Conservation (phyloP, 2,797 vertebrate species). For the Balearica regulorum region DNA sequence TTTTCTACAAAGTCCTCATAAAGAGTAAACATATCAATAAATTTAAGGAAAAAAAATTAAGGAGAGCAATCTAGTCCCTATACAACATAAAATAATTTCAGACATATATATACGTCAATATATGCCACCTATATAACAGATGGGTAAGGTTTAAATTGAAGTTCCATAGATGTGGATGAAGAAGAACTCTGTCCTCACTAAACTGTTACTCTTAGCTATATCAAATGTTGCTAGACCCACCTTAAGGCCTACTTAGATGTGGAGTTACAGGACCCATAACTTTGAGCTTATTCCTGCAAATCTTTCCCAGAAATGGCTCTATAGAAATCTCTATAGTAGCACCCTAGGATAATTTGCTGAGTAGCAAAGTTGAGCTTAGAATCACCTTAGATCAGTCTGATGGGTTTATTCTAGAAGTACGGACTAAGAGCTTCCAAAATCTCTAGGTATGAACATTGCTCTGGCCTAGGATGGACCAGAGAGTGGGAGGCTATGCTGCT, state of each 20-base stretch:
- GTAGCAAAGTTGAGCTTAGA: neutral
- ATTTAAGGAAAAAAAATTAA: neutral
- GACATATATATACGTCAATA: accelerated
- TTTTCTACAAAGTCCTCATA: neutral
- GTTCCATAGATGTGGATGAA: neutral
- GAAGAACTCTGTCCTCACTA: neutral
- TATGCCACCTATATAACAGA: neutral
- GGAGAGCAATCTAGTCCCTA: neutral
- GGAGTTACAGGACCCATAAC: neutral
- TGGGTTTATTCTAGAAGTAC: neutral
- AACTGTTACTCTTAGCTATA: neutral
- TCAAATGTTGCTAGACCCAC: neutral
- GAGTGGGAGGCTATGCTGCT: neutral
- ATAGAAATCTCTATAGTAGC: neutral
- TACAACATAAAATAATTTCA: neutral
- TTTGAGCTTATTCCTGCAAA: neutral
- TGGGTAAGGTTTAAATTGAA: neutral
- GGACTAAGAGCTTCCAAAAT: neutral
- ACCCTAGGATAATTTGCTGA: neutral
- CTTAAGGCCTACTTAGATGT: neutral
- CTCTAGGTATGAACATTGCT: neutral
- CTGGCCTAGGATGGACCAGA: neutral
- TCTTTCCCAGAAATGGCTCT: neutral
- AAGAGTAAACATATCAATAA: neutral
- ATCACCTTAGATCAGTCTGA: neutral